Evolutionary conservation across 37 sponge, comb jelly and placozoan genomes (phyloP).

Genomic region (Axinella damicornis): DNA sequence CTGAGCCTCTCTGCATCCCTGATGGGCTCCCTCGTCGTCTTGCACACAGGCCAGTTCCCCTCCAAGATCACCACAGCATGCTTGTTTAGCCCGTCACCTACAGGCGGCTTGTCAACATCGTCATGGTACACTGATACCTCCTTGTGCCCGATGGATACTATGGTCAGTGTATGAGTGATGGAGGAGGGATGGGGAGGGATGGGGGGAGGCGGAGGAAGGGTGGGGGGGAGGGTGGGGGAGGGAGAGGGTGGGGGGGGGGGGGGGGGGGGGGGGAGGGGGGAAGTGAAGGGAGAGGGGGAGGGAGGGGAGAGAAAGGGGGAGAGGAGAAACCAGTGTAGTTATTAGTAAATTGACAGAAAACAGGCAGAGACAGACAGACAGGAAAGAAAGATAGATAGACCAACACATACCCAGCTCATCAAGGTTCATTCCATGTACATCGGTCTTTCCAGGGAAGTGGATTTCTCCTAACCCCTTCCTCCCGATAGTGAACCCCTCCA

Average conservation of each 20-base stretch:
- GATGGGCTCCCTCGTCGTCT: slow-evolving; percentile 83
- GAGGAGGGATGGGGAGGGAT: neutral
- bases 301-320: neutral
- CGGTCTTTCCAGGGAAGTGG: slow-evolving; percentile 69
- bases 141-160: slow-evolving; percentile 79
- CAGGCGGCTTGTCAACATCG: slow-evolving; percentile 71
- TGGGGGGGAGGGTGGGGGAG: neutral
- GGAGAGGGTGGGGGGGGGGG: neutral
- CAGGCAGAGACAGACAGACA: too few relatives aligned
- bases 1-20: slow-evolving; percentile 61
- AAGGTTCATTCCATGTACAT: slow-evolving; percentile 81
- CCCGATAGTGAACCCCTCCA: slow-evolving; percentile 81
- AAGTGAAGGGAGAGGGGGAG: too few relatives aligned
- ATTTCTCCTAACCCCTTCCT: slow-evolving; percentile 73
- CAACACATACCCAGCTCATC: slow-evolving; percentile 79
- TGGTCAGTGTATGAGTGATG: neutral
- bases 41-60: slow-evolving; percentile 84
- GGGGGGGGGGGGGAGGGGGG: neutral
- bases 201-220: neutral
- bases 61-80: slow-evolving; percentile 72
- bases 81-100: slow-evolving; percentile 89
- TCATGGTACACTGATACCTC: slow-evolving; percentile 92
- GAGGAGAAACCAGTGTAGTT: neutral
- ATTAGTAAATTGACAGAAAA: neutral
- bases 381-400: too few relatives aligned